These are phyloP conservation scores for Nesidiocoris tenuis DNA, from an alignment of 2,888 invertebrate species.

Conservation along the genomic window DNA sequence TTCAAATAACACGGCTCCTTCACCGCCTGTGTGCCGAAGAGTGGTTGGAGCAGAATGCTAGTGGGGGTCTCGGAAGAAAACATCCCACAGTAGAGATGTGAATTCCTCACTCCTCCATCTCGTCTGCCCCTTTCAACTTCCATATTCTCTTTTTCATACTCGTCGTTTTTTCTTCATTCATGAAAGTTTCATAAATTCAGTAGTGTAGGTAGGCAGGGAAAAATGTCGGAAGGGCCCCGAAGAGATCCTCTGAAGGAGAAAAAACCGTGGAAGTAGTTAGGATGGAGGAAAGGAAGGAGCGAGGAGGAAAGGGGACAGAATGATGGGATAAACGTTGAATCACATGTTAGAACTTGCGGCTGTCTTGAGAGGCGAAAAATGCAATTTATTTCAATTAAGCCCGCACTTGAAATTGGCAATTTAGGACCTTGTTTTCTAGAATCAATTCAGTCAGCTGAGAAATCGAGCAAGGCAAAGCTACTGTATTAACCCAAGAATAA, in stretches of 20 bases:
- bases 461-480: no score
- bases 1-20: neutral
- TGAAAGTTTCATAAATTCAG: conserved; percentile 44
- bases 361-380: neutral
- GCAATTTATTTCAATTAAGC: no score
- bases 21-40: neutral
- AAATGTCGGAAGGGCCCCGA: conserved; percentile 26
- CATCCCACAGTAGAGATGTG: neutral
- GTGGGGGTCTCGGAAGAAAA: neutral
- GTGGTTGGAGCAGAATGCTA: neutral
- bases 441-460: no score
- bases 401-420: no score
- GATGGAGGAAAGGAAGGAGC: neutral
- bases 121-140: conserved; percentile 15
- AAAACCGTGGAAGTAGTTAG: neutral
- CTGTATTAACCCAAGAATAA: no score
- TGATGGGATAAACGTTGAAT: neutral
- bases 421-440: no score
- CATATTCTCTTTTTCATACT: conserved; percentile 17
- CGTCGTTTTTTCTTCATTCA: conserved; percentile 12
- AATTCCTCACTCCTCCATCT: neutral
- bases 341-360: neutral
- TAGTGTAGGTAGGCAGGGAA: conserved; percentile 3
- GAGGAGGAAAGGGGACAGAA: neutral
- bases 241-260: conserved; percentile 9